These are phyloP conservation scores for Cantharis flavilabris DNA, from an alignment of 2,888 invertebrate genomes.

Conservation along the genomic window DNA sequence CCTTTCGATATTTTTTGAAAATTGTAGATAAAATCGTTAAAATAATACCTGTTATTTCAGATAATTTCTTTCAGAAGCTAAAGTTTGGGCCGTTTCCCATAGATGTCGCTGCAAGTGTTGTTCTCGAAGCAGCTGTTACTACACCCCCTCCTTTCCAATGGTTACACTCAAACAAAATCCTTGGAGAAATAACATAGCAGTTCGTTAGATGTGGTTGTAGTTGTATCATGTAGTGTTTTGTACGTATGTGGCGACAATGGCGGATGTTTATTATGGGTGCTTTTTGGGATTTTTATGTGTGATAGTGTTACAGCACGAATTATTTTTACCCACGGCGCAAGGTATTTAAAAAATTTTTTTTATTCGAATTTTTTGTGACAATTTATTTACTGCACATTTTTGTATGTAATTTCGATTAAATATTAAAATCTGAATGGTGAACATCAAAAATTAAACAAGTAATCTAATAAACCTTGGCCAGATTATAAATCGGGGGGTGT, in stretches of 20 bases:
- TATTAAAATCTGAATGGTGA: neutral
- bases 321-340: conserved; percentile 11
- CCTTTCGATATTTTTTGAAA: too few species aligned
- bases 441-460: neutral
- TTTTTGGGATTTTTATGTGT: conserved; percentile 15
- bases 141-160: neutral
- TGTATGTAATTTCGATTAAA: neutral
- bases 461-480: neutral
- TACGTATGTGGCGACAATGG: conserved; percentile 19
- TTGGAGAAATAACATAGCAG: neutral
- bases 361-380: neutral
- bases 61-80: neutral
- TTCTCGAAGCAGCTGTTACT: neutral
- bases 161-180: neutral
- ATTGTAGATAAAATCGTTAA: too few species aligned
- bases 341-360: conserved; percentile 7
- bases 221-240: neutral
- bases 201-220: neutral
- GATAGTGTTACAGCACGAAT: conserved; percentile 7
- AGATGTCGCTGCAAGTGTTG: neutral
- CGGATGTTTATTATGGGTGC: conserved; percentile 25
- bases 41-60: too few species aligned
- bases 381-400: neutral
- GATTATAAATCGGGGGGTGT: neutral
- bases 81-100: neutral